Percentiles rank a stretch among this genome's conserved stretches.
Conservation (phyloP, 2,888 invertebrate species). For the Endomychus coccineus region DNA sequence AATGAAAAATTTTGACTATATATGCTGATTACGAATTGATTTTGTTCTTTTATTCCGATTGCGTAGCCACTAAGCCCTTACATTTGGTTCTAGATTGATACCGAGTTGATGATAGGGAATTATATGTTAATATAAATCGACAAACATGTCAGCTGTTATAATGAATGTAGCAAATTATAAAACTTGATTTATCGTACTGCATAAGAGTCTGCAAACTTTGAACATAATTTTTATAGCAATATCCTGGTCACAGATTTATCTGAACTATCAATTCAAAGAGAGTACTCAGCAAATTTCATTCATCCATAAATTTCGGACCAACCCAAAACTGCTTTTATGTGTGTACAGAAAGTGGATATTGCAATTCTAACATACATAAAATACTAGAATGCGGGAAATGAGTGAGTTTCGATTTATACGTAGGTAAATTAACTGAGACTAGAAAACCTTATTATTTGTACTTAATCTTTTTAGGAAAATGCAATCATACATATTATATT, state of each 20-base stretch:
- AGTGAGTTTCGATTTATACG: too few species aligned
- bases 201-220: constrained; percentile 39
- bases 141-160: constrained; percentile 34
- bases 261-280: constrained; percentile 38
- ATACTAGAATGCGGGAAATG: neutral
- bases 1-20: too few species aligned
- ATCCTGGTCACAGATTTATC: constrained; percentile 38
- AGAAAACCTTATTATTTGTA: too few species aligned
- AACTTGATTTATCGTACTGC: constrained; percentile 38
- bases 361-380: constrained; percentile 28
- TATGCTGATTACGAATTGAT: too few species aligned
- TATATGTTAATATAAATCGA: constrained; percentile 25
- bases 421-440: too few species aligned
- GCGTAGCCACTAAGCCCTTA: too few species aligned
- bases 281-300: constrained; percentile 40
- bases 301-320: constrained; percentile 33
- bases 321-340: constrained; percentile 34
- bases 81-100: too few species aligned
- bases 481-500: too few species aligned
- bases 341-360: constrained; percentile 33
- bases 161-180: constrained; percentile 39
- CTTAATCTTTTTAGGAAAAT: too few species aligned
- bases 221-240: constrained; percentile 40
- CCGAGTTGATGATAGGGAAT: constrained; percentile 15
- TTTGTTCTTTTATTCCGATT: too few species aligned